Base-by-base conservation (phyloP, 2,888 invertebrate genomes). In the Acholoe squamosa region DNA sequence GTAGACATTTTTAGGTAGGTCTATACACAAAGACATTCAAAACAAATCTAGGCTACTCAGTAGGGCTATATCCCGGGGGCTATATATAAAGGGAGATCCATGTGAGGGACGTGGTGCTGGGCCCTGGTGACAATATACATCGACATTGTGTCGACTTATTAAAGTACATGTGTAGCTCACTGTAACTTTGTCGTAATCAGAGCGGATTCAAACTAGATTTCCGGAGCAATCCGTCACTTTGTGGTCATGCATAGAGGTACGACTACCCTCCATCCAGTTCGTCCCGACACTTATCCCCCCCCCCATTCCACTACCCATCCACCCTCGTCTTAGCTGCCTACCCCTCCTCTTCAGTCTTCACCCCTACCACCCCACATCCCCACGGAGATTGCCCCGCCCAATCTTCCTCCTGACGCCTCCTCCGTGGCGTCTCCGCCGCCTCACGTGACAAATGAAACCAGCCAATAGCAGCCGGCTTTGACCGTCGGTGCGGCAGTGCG, bases 361-460 rank as follows among this genome's bases (percentile, higher is more conserved):
- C 76, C 76, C 76, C 5, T 31, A 16, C 25, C 80, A 19, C 80
- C 43, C 34, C 80, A 33, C 80, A 71, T 86, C 86, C 86, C 86
- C 52, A 25, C 33, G 86, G 56, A 56, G 86, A 86, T 86, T 86
- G 51, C 86, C 56, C 86, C 54, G 54, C 52, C 86, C 86, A 80
- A 80, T 80, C 80, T 80, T 86, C 86, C 86, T 86, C 54, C 86
- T 54, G 86, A 86, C 86, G 86, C 86, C 86, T 86, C 56, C 54
- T 52, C 52, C 86, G 56, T 22, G 52, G 54, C 56, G 52, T 31
- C 54, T 54, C 54, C 33, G 7, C 28, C 25, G 54, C 52, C 28
- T 86, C 86, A 86, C 56, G 86, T 86, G 86, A 86, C 86, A 86
- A 86, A 86, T 86, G 86, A 86, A 86, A 80, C 34, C 80, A 80